Evolutionary conservation across 1,140 invertebrate genomes (phyloP), one percentile per base, ranked within the genome.

Genomic region (Drosophila setifemur): DNA sequence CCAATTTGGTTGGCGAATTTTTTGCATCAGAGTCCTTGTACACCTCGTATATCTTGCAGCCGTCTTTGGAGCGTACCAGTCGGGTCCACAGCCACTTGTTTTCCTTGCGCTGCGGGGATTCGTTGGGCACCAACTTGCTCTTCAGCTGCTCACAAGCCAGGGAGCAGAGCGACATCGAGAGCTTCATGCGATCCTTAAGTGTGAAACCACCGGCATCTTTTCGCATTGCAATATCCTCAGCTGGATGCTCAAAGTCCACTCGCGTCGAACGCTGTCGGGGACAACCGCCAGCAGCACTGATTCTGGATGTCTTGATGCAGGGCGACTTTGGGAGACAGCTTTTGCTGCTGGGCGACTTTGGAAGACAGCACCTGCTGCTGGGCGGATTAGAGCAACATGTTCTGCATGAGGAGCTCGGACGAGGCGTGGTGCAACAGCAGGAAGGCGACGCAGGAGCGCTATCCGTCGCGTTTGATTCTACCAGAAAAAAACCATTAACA

Each of bases 1-100:
- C 21, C 19, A 33, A 26, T 2, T 37, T 23, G 3, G 37, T 39
- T 2, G 81, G 66, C 1, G 53, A 26, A 0, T 7, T 4, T 1
- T 60, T 12, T 1, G 21, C 18, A n/a, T 64, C 1, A 2, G 75
- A 86, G 5, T 73, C 63, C 26, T 73, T 74, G 52, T 75, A 85
- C 1, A 85, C 81, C 33, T 85, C 81, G 28, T 85, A 85, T 2
- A 75, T 16, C 8, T 69, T 67, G 14, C 49, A 86, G 19, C 82
- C 81, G 29, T 86, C 18, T 1, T 48, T 40, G 4, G 52, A 28
- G 16, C 9, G 23, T 1, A 66, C 12, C 29, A 85, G 3, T 2
- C 72, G 53, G 1, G 81, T 86, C 75, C 81, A 85, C 2, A 85
- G 43, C 60, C 81, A 81, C 6, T 43, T 61, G 4, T 63, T 31